Evolutionary conservation across 2,113 vertebrate species (phyloP).

Genomic region (Pygoscelis adeliae): DNA sequence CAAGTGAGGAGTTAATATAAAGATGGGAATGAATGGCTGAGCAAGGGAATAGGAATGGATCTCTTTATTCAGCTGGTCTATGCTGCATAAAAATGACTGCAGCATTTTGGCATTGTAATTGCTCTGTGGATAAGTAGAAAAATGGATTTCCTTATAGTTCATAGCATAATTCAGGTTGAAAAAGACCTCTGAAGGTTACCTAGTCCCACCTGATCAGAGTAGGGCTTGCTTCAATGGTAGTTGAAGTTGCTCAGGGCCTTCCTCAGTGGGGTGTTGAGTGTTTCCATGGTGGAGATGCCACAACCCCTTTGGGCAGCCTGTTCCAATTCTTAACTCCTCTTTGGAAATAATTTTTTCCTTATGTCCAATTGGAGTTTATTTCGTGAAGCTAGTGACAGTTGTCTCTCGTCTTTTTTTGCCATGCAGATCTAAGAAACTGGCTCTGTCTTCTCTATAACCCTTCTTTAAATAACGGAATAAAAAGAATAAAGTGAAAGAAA

Average conservation of each 20-base stretch:
- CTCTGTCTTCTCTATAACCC: background rate
- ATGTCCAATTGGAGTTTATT: background rate
- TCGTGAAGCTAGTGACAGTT: background rate
- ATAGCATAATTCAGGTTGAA: background rate
- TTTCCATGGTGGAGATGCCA: background rate
- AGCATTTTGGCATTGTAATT: background rate
- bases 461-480: background rate
- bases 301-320: background rate
- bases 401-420: background rate
- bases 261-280: background rate
- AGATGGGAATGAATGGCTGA: background rate
- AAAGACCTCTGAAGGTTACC: background rate
- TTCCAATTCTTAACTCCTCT: background rate
- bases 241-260: background rate
- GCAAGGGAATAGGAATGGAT: background rate
- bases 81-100: background rate
- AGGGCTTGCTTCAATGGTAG: background rate
- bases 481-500: background rate
- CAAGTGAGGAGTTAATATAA: background rate
- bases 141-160: background rate
- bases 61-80: slow-evolving; percentile 1
- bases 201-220: background rate
- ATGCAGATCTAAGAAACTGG: background rate
- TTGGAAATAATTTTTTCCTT: background rate
- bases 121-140: background rate